Percentiles rank a stretch among this genome's conserved stretches.
Conservation (phyloP, 1,140 invertebrate genomes). For the Bombus breviceps region DNA sequence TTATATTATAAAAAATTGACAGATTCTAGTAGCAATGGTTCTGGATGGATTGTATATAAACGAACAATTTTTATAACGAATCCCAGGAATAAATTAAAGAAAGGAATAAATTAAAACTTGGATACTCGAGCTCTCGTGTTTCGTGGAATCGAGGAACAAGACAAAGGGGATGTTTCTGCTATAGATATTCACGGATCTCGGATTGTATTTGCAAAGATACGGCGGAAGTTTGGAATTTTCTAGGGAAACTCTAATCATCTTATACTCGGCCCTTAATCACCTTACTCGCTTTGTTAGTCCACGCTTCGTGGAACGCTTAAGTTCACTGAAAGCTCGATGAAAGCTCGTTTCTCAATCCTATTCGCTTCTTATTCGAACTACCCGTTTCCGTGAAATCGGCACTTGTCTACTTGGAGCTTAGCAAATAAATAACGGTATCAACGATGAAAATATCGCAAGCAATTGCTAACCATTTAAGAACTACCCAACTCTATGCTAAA, state of each 20-base stretch:
- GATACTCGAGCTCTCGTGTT: neutral
- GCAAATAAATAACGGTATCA: neutral
- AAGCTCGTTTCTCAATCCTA: slow-evolving; percentile 14
- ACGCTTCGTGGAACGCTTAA: neutral
- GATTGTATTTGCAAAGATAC: slow-evolving; percentile 9
- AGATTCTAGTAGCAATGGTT: too few species aligned
- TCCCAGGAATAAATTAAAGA: neutral
- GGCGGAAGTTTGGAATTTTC: slow-evolving; percentile 26
- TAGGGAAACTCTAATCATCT: slow-evolving; percentile 28
- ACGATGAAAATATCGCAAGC: neutral
- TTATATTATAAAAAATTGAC: too few species aligned
- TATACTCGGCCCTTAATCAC: slow-evolving; percentile 19
- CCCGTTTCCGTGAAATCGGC: neutral
- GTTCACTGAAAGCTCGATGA: slow-evolving; percentile 10
- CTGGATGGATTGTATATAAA: neutral
- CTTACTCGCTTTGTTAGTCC: slow-evolving; percentile 28
- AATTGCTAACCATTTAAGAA: too few species aligned
- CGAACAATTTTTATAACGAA: neutral
- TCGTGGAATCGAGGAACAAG: neutral
- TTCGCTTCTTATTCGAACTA: slow-evolving; percentile 10
- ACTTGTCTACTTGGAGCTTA: neutral
- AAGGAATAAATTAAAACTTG: neutral
- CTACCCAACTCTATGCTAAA: neutral
- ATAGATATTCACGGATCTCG: slow-evolving; percentile 8
- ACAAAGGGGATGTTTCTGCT: neutral